Evolutionary conservation across 1,140 invertebrate genomes (phyloP), one percentile per base, ranked within the genome.

Genomic region (Laupala kohalensis): DNA sequence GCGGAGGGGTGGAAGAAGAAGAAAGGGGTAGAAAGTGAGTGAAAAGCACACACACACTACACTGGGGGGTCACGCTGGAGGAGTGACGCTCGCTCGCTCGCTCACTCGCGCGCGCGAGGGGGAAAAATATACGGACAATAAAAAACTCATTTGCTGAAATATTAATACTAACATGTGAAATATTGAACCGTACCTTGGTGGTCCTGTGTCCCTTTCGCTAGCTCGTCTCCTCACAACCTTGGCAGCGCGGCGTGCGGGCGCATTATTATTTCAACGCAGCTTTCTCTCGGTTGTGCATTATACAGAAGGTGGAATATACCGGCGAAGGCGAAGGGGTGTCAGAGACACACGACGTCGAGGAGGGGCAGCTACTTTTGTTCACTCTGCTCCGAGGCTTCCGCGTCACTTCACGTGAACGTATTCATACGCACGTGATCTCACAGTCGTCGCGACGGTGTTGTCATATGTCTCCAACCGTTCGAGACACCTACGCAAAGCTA

Each of bases 181-280:
- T 73, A 73, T 73, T 73, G 72, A 73, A 73, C 72, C 69, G 72
- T 73, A 70, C 72, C 72, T 70, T 69, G n/a, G n/a, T n/a, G n/a
- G n/a, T n/a, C n/a, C n/a, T n/a, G n/a, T n/a, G 63, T 69, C 63
- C 69, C 72, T 73, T 63, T 65, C 64, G 25, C 9, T 30, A 25
- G 65, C 64, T 65, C 15, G 66, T 53, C 62, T 67, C 37, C 37
- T 9, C 37, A 19, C 37, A 13, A 19, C 37, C 37, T 53, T 53
- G 9, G 71, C 71, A 66, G 25, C 72, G 69, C n/a, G n/a, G n/a
- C n/a, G n/a, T n/a, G n/a, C n/a, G n/a, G n/a, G 72, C 72, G 62
- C 72, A 73, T 73, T 70, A 73, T 73, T 73, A 73, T 73, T 73
- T 73, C 72, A 73, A 66, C 69, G 69, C 69, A 30, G 69, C 72